Percentiles rank a stretch among this genome's conserved stretches.
Conservation (phyloP, 2,888 invertebrate species). For the Gibbula magus region DNA sequence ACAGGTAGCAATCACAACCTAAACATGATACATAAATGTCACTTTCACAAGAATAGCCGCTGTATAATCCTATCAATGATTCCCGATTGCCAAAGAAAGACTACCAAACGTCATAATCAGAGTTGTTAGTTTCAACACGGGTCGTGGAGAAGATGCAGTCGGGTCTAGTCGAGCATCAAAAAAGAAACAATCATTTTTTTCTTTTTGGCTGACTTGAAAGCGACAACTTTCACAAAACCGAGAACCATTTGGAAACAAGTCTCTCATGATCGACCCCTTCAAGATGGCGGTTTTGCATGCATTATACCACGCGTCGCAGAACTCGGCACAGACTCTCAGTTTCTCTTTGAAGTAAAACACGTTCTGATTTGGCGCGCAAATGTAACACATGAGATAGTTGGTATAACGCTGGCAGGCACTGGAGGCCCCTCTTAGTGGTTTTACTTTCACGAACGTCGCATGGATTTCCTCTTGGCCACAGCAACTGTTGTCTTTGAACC, state of each 20-base stretch:
- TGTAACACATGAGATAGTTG: slow-evolving; percentile 75
- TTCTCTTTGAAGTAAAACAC: slow-evolving; percentile 71
- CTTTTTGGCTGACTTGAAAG: slow-evolving; percentile 64
- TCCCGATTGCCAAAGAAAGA: too few species aligned
- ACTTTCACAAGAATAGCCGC: too few species aligned
- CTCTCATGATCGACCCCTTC: slow-evolving; percentile 72
- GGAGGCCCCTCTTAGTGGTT: slow-evolving; percentile 74
- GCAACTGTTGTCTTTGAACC: slow-evolving; percentile 74
- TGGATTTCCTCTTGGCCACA: slow-evolving; percentile 75
- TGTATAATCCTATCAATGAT: too few species aligned
- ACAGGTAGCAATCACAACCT: too few species aligned
- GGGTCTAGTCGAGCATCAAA: slow-evolving; percentile 55
- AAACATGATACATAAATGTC: too few species aligned
- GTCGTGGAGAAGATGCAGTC: neutral
- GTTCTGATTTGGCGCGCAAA: slow-evolving; percentile 74
- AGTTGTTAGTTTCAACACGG: too few species aligned
- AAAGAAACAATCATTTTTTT: slow-evolving; percentile 67
- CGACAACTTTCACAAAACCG: slow-evolving; percentile 72
- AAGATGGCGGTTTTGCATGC: slow-evolving; percentile 73
- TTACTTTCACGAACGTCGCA: slow-evolving; percentile 74
- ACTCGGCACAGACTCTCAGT: slow-evolving; percentile 73
- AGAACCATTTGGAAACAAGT: slow-evolving; percentile 69
- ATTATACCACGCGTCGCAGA: slow-evolving; percentile 73
- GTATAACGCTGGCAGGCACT: slow-evolving; percentile 72
- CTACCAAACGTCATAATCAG: too few species aligned